phyloP scores from a whole-genome alignment of 2,113 vertebrate species.

The Trichechus manatus region DNA sequence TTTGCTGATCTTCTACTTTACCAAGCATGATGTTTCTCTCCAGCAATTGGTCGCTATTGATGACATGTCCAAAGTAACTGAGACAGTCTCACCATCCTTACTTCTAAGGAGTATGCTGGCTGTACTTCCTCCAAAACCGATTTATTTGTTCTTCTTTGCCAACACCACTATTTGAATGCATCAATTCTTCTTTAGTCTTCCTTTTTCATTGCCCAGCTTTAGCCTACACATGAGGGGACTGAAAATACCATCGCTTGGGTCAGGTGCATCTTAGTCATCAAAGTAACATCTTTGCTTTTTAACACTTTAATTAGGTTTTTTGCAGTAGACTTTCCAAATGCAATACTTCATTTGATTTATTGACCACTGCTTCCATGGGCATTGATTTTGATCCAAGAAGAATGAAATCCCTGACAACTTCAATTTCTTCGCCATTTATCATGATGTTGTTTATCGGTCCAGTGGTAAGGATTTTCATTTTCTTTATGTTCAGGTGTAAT shows the following conservation, averaged over 20 bases:
- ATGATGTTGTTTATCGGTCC: too few relatives aligned
- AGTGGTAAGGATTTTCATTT: too few relatives aligned
- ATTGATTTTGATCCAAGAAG: not conserved
- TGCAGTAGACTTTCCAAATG: not conserved
- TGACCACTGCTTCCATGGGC: not conserved
- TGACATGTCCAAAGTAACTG: not conserved
- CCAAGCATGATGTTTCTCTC: not conserved
- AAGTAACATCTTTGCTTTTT: not conserved
- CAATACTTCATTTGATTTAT: not conserved
- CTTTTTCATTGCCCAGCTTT: not conserved
- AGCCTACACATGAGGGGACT: not conserved
- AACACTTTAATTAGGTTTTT: not conserved
- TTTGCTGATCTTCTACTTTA: not conserved
- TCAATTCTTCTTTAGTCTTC: not conserved
- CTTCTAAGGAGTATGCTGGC: not conserved
- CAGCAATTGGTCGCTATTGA: not conserved
- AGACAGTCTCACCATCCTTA: not conserved
- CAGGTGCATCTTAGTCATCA: not conserved
- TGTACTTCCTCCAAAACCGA: not conserved
- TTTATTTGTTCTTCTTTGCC: not conserved
- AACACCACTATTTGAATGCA: not conserved
- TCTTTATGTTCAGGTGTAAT: too few relatives aligned
- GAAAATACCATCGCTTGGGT: not conserved
- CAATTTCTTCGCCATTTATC: too few relatives aligned
- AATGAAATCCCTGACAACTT: not conserved